A percentile compares a stretch with the other conserved stretches of the same genome.
phyloP scores from a whole-genome alignment of 2,888 invertebrate genomes.

The Xestia xanthographa region DNA sequence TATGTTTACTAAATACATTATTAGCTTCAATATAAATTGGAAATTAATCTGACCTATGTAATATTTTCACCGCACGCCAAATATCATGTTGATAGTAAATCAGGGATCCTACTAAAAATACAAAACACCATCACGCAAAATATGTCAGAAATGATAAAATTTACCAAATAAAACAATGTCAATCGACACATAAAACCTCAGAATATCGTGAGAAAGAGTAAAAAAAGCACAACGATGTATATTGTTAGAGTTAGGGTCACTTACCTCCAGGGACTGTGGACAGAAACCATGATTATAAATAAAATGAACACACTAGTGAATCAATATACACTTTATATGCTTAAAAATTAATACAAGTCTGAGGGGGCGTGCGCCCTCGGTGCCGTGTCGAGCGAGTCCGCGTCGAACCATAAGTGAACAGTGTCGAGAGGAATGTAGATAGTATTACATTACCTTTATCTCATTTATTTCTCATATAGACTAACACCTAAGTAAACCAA shows the following conservation, averaged over 20 bases:
- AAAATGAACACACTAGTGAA: slow-evolving; percentile 89
- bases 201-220: slow-evolving; percentile 42
- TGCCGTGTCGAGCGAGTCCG: slow-evolving; percentile 73
- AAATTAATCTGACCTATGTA: background rate
- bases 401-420: slow-evolving; percentile 79
- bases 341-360: slow-evolving; percentile 88
- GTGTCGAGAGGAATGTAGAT: slow-evolving; percentile 84
- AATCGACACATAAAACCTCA: slow-evolving; percentile 54
- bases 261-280: slow-evolving; percentile 88
- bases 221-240: slow-evolving; percentile 52
- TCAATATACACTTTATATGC: slow-evolving; percentile 90
- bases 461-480: slow-evolving; percentile 73
- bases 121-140: slow-evolving; percentile 54
- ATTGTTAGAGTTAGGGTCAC: slow-evolving; percentile 79
- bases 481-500: slow-evolving; percentile 81
- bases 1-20: background rate
- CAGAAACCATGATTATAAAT: slow-evolving; percentile 88
- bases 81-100: slow-evolving; percentile 32
- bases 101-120: slow-evolving; percentile 35
- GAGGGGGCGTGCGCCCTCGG: slow-evolving; percentile 73
- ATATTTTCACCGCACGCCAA: slow-evolving; percentile 57
- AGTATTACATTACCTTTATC: slow-evolving; percentile 83
- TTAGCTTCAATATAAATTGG: background rate
- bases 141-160: slow-evolving; percentile 40
- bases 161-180: slow-evolving; percentile 32